phyloP scores from a whole-genome alignment of 2,888 invertebrate species.

The Nephrotoma flavescens region DNA sequence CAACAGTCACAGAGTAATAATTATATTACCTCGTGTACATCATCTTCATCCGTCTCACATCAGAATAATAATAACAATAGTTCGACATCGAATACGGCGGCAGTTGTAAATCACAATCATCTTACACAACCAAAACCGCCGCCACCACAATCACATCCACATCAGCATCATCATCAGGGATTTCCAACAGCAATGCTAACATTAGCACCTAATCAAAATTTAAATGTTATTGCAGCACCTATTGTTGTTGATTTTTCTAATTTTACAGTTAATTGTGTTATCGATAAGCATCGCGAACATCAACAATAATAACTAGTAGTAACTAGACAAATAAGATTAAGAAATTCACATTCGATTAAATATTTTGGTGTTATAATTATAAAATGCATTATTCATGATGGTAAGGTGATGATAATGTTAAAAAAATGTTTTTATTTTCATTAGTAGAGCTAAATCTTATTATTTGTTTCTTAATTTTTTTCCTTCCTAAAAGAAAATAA shows the following conservation, averaged over 20 bases:
- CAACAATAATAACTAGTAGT: neutral
- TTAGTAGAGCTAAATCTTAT: neutral
- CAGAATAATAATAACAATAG: neutral
- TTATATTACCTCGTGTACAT: slow-evolving; percentile 4
- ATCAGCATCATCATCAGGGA: slow-evolving; percentile 11
- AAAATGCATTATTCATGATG: neutral
- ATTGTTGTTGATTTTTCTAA: slow-evolving; percentile 23
- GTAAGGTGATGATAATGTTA: neutral
- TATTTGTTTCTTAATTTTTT: neutral
- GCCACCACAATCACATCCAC: slow-evolving; percentile 11
- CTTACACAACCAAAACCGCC: slow-evolving; percentile 4
- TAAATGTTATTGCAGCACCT: slow-evolving; percentile 21
- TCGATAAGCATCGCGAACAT: slow-evolving; percentile 1
- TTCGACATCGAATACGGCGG: slow-evolving; percentile 4
- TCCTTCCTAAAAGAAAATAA: neutral
- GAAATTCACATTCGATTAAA: neutral
- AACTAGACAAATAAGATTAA: neutral
- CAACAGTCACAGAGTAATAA: neutral
- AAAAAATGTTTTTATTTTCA: neutral
- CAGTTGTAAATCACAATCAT: neutral
- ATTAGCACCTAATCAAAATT: slow-evolving; percentile 19
- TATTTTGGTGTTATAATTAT: neutral
- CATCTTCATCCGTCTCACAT: slow-evolving; percentile 8
- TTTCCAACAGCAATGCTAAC: slow-evolving; percentile 17
- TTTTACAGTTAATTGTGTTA: slow-evolving; percentile 19